Evolutionary conservation across 2,797 vertebrate species (phyloP).

Genomic region (Lithobates pipiens): DNA sequence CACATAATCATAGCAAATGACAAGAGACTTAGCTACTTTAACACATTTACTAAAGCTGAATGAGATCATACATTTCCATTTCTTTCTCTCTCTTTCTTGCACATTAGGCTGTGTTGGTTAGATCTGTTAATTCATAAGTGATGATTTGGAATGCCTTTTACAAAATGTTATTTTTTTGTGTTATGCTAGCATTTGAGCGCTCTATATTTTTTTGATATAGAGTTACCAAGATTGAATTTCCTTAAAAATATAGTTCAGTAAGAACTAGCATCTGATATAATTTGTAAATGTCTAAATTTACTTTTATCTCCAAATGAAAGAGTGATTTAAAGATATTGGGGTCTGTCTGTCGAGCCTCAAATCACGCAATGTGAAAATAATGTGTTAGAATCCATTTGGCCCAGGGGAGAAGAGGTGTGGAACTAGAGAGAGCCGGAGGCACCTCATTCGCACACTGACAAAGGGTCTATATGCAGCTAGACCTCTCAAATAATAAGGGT

Average conservation of each 20-base stretch:
- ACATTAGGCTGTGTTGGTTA: not conserved
- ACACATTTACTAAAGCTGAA: not conserved
- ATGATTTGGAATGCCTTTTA: not conserved
- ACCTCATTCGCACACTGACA: conserved; percentile 43
- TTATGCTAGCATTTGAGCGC: not conserved
- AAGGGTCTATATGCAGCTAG: conserved; percentile 39
- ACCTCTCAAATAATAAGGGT: conserved; percentile 42
- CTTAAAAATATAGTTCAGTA: not conserved
- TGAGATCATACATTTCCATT: too few relatives aligned
- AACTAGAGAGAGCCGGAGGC: conserved; percentile 11
- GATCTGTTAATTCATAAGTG: not conserved
- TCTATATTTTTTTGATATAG: not conserved
- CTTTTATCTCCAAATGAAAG: conserved; percentile 31
- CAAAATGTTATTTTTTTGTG: not conserved
- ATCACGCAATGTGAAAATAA: conserved; percentile 58
- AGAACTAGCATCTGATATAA: conserved; percentile 2
- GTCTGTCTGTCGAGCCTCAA: conserved; percentile 38
- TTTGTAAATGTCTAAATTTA: conserved; percentile 52
- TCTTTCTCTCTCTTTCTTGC: not conserved
- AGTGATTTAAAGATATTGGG: conserved; percentile 48
- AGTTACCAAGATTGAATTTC: not conserved
- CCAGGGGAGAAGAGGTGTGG: conserved; percentile 28
- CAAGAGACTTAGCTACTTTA: not conserved
- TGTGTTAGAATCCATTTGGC: conserved; percentile 55
- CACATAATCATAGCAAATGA: too few relatives aligned